Base-by-base conservation (phyloP, 2,113 vertebrate species). In the Melanerpes aurifrons region DNA sequence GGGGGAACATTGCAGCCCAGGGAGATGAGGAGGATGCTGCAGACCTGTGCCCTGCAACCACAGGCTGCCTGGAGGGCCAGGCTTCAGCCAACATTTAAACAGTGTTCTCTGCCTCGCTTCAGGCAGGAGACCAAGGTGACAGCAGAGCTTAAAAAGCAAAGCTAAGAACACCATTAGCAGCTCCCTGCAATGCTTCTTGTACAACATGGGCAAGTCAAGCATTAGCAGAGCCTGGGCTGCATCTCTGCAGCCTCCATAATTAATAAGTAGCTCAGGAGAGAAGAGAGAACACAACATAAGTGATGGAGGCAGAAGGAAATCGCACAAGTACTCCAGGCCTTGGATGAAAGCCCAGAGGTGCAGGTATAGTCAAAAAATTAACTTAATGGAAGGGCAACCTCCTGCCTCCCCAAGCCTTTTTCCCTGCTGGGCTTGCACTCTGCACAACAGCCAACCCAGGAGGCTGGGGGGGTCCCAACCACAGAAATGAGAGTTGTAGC, bases 191-290 rank as follows among this genome's bases (percentile, higher is more conserved):
- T 2, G 61, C 71, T 77, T 4, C 64, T 74, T 92, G 63, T 87
- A 16, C 69, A 87, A 57, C 75, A 53, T 0, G 0, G 32, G 68
- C 18, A 92, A 91, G 78, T 80, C 74, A 95, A 86, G 67, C 83
- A 85, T 96, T 92, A 95, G 91, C 74, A 84, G 68, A 93, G 47
- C 7, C 89, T 77, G 92, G 87, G 62, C 29, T 92, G 87, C 75
- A 68, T 92, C 91, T 89, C 79, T 71, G 92, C 64, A 53, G 89
- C 31, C 57, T 93, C 91, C 87, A 89, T 96, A 93, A 94, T 96
- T 94, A 96, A 95, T 91, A 95, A 96, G 61, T 8, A 91, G 94
- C 78, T 91, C 89, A 81, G 63, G 58, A 82, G 87, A 79, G 92
- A 96, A 92, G 9, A 66, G 61, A 78, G 61, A 92, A 69, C 13